A percentile compares a stretch with the other conserved stretches of the same genome.
These are phyloP conservation scores for Premnoplex brunnescens DNA, from an alignment of 2,797 vertebrate species.

Conservation along the genomic window DNA sequence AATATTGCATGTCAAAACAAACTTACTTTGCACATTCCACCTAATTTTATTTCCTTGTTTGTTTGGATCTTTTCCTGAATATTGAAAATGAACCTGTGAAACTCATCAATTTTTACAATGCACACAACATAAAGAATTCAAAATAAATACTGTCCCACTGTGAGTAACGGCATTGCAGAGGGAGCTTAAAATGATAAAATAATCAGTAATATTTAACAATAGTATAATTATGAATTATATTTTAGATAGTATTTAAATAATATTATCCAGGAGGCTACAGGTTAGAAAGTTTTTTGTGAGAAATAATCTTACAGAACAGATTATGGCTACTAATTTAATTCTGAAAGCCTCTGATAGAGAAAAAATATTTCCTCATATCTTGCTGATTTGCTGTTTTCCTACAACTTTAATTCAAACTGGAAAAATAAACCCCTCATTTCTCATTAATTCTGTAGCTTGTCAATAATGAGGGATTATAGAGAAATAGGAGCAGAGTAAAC, in stretches of 20 bases:
- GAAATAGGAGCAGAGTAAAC: background rate
- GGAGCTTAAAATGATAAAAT: background rate
- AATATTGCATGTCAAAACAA: constrained; percentile 15
- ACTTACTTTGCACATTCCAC: background rate
- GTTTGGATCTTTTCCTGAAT: background rate
- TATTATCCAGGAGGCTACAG: background rate
- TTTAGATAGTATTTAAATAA: background rate
- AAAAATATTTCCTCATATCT: background rate
- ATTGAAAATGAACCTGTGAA: background rate
- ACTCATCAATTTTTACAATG: background rate
- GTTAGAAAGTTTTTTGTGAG: background rate
- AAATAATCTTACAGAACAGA: background rate
- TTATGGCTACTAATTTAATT: background rate
- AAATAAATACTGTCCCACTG: background rate
- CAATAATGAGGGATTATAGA: background rate
- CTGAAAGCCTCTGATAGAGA: background rate
- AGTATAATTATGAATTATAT: too few relatives aligned
- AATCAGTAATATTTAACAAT: background rate
- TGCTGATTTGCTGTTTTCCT: background rate
- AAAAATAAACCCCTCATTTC: background rate
- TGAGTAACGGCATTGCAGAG: background rate
- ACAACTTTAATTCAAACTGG: background rate
- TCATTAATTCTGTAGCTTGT: background rate
- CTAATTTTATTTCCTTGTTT: background rate
- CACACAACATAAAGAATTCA: background rate